These are phyloP conservation scores for Amazona vittata DNA, from an alignment of 2,113 vertebrate genomes.

Conservation along the genomic window DNA sequence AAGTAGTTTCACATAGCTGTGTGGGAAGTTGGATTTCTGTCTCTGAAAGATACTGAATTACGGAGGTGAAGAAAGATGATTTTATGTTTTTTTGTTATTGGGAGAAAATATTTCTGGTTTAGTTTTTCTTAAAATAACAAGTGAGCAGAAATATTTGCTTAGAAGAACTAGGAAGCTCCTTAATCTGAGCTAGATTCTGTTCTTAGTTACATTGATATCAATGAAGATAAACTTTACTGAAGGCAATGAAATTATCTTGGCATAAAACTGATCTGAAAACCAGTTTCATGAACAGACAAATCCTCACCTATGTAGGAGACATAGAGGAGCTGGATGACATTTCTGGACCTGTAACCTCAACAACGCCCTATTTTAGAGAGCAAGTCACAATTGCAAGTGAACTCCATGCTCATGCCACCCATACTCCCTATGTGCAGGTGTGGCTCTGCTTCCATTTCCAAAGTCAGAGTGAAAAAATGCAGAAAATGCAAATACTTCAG, in stretches of 20 bases:
- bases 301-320: not conserved
- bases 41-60: not conserved
- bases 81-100: not conserved
- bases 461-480: not conserved
- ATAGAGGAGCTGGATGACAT: not conserved
- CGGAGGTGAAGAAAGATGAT: not conserved
- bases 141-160: not conserved
- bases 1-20: not conserved
- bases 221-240: not conserved
- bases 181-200: not conserved
- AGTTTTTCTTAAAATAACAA: not conserved
- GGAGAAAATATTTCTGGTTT: not conserved
- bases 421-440: not conserved
- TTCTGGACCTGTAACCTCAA: not conserved
- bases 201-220: not conserved
- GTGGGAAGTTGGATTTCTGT: not conserved
- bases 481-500: slow-evolving; percentile 17
- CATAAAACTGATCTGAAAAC: not conserved
- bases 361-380: not conserved
- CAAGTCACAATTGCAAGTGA: not conserved
- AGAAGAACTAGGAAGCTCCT: not conserved
- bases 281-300: not conserved
- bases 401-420: not conserved
- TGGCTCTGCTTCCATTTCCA: not conserved
- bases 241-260: not conserved